Evolutionary conservation across 2,113 vertebrate genomes (phyloP), one percentile per base, ranked within the genome.

Genomic region (Ranitomeya imitator): DNA sequence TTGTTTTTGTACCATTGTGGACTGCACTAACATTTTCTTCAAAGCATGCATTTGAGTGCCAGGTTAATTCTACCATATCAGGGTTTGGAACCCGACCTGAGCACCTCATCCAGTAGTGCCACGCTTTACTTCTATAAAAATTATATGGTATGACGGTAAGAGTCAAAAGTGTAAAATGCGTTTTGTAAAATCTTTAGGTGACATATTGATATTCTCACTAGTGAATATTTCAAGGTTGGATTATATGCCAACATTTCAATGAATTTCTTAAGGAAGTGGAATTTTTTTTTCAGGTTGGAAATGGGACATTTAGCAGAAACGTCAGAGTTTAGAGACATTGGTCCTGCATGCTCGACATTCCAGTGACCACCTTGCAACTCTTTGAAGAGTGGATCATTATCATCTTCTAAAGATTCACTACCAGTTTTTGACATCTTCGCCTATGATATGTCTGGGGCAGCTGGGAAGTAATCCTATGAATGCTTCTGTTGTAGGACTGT

Each of bases 401-500:
- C 65, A 84, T 84, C 11, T 63, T 31, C 83, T 4, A 26, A 71
- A 71, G 83, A 84, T 57, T 31, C 26, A 71, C 65, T 55, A 61
- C n/a, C 65, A 71, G 81, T 63, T 71, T 67, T 69, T 84, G 63
- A 84, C 83, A 84, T 83, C 61, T 83, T 83, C 37, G 83, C 65
- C 63, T 84, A 71, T 84, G 82, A 84, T 65, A 84, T 84, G 65
- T 84, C 83, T 84, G 65, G 63, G 83, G 83, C 82, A 84, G 52
- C 83, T 84, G 83, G 83, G 67, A 18, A 55, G 51, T 45, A 71
- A 84, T 69, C 83, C 83, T 71, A 71, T 84, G 51, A 84, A 69
- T 55, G 83, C 63, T 69, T 71, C 63, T 67, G 63, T 71, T 71
- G 51, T 71, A 31, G 12, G 7, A 26, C 7, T 54, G 83, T 31